Base-by-base conservation (phyloP, 2,113 vertebrate genomes). In the Calidris pygmaea region DNA sequence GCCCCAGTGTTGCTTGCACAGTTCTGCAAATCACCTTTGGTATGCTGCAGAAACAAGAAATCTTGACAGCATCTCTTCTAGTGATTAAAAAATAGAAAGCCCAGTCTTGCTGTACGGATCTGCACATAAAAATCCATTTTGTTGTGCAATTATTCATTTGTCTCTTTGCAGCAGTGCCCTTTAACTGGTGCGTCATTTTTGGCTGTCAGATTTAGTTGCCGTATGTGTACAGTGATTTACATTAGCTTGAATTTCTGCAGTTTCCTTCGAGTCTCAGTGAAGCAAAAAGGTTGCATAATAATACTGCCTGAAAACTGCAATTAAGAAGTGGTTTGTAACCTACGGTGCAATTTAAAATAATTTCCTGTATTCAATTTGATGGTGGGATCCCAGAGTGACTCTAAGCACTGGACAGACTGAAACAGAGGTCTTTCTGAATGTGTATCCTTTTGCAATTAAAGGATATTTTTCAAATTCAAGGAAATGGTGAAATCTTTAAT, bases 291-390 rank as follows among this genome's bases (percentile, higher is more conserved):
- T 74, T 84, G 50, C 74, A 22, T 41, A 58, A 47, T 34, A 79
- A 45, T 26, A 37, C 5, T 48, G 47, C 7, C 5, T 0, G 16
- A 95, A 85, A 62, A 30, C 60, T 85, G 70, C 65, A 53, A 23
- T 73, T 91, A 80, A 82, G 72, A 75, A 63, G 55, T 80, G 62
- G 32, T 65, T 96, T 94, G 55, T 85, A 73, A 94, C 27, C 77
- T 77, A 19, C n/a, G 20, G n/a, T 76, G 77, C 84, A 59, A 76
- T 91, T 83, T 82, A 30, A 78, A 87, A 19, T 47, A 16, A 76
- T 73, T 50, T 89, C 45, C 62, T 95, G 45, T 85, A 5, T 63
- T 93, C 10, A 4, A 7, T 79, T 85, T 71, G 67, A 39, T 3
- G 11, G 32, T 85, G 67, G 37, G 41, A 93, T 83, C 12, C 60